Evolutionary conservation across 2,113 vertebrate genomes (phyloP).

Genomic region (Passer domesticus): DNA sequence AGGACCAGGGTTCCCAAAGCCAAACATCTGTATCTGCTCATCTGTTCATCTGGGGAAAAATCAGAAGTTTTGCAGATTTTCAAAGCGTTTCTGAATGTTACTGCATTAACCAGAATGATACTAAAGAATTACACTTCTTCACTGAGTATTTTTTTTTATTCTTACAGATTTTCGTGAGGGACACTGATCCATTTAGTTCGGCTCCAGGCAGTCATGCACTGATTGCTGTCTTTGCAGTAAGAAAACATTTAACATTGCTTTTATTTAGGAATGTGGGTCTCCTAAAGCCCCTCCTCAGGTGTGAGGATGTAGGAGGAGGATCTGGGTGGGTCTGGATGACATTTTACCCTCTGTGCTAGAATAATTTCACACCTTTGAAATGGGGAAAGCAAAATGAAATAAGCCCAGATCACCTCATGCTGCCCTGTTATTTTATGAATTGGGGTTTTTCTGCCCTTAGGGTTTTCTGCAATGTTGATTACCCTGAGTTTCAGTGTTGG

Average conservation of each 20-base stretch:
- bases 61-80: not conserved
- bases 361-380: not conserved
- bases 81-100: not conserved
- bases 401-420: not conserved
- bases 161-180: not conserved
- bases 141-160: not conserved
- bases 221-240: slow-evolving; percentile 38
- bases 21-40: not conserved
- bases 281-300: not conserved
- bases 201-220: rapidly evolving
- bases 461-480: not conserved
- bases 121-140: not conserved
- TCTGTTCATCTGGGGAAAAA: not conserved
- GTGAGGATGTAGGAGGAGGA: not conserved
- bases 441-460: not conserved
- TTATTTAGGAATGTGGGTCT: not conserved
- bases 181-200: rapidly evolving
- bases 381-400: not conserved
- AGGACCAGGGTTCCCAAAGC: not conserved
- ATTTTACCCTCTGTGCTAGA: not conserved
- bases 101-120: not conserved
- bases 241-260: not conserved
- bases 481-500: not conserved
- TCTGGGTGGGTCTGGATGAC: not conserved
- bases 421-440: not conserved